phyloP scores from a whole-genome alignment of 2,113 vertebrate species.

The Pterocles burchelli region DNA sequence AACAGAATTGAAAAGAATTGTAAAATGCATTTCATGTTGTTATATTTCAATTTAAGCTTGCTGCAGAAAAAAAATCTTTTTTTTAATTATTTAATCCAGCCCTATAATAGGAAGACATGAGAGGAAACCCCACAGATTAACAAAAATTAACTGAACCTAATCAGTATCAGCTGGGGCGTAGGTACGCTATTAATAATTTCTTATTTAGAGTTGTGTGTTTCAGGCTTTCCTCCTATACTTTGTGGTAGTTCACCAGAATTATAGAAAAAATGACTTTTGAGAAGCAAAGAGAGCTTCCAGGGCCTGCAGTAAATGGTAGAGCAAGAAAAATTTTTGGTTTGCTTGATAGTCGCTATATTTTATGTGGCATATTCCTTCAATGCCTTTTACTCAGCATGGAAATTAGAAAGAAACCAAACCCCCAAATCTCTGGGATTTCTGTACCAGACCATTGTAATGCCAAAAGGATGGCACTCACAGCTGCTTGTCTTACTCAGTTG shows the following conservation, averaged over 20 bases:
- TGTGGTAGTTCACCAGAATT: background rate
- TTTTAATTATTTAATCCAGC: slow-evolving; percentile 25
- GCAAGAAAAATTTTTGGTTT: background rate
- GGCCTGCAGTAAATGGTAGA: background rate
- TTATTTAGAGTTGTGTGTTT: background rate
- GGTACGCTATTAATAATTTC: background rate
- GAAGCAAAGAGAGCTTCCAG: background rate
- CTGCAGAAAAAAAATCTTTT: background rate
- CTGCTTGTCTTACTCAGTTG: background rate
- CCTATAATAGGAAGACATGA: background rate
- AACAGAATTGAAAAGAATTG: background rate
- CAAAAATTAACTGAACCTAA: background rate
- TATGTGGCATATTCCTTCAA: background rate
- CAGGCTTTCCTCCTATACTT: background rate
- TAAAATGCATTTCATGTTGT: background rate
- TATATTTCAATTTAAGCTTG: background rate
- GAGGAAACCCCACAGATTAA: background rate
- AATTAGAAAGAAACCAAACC: background rate
- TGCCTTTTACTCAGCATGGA: background rate
- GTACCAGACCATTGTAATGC: background rate
- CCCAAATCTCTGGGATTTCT: background rate
- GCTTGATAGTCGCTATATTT: background rate
- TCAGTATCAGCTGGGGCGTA: background rate
- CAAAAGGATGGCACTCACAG: background rate
- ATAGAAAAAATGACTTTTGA: background rate